Evolutionary conservation across 2,888 invertebrate genomes (phyloP), one percentile per base, ranked within the genome.

Genomic region (Tipula helvola): DNA sequence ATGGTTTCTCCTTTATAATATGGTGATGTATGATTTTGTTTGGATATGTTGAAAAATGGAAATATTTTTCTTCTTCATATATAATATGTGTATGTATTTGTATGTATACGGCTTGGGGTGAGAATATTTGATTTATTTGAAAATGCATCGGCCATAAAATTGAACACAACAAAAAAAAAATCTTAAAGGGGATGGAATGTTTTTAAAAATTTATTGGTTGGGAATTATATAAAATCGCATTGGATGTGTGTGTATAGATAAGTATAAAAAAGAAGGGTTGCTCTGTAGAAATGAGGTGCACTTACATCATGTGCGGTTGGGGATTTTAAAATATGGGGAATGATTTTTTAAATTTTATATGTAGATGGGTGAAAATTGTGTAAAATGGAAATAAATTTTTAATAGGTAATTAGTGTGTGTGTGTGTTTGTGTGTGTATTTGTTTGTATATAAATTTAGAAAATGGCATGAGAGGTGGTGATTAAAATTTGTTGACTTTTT

Each of bases 61-160:
- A 71, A 71, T 28, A 12, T 10, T 28, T 10, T 10, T 71, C 28
- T 71, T 28, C 71, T 28, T 3, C n/a, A 5, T 52, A n/a, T 71
- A 71, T 28, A 28, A 28, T 28, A 28, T 28, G 28, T 28, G 28
- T n/a, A n/a, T 1, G 28, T 28, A 1, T 28, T 1, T 10, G 4
- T 10, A 5, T n/a, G 3, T 71, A 71, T 57, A 57, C 16, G 16
- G 16, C 52, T 57, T 71, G 71, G 71, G 71, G 71, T 71, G 71
- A 71, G 71, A 18, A 28, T 71, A 71, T 71, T 71, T 71, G 71
- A 71, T 71, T 71, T 71, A 71, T 71, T 71, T 71, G 71, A 71
- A 71, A 71, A 71, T 71, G 71, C 71, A 71, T 71, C 71, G 71
- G 71, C 71, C 71, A 71, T 71, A 71, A 71, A 71, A 71, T 71